Conservation (phyloP, 2,797 vertebrate genomes). For the Phrynocephalus vlangalii region DNA sequence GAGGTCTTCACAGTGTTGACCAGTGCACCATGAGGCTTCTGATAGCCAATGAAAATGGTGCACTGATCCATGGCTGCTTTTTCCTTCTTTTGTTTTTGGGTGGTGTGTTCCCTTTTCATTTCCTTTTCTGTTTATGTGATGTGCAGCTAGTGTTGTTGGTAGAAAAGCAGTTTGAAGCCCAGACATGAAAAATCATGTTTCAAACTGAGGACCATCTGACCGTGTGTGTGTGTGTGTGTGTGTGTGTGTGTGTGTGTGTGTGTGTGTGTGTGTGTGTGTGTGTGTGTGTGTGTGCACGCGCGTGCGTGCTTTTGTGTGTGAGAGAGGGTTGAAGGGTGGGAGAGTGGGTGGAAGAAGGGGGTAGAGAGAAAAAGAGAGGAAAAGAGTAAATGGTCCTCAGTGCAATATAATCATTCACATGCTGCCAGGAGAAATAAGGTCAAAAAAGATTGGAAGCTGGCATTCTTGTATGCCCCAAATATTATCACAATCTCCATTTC, state of each 20-base stretch:
- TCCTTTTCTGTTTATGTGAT: neutral
- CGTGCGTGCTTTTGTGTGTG: neutral
- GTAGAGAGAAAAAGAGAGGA: neutral
- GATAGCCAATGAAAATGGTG: too few species aligned
- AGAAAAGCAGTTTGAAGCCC: neutral
- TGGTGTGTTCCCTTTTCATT: neutral
- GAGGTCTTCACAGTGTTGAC: too few species aligned
- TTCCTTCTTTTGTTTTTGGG: too few species aligned
- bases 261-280: too few species aligned
- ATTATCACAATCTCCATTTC: constrained; percentile 3
- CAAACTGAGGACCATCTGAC: neutral
- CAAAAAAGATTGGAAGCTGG: constrained; percentile 16
- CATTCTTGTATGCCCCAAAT: neutral
- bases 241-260: too few species aligned
- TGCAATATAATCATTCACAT: neutral
- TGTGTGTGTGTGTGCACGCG: neutral
- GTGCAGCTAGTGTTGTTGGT: neutral
- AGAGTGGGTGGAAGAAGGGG: neutral
- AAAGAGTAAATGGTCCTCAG: neutral
- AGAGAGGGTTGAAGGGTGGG: neutral
- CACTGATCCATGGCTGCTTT: too few species aligned
- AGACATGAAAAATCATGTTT: neutral
- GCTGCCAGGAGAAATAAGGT: constrained; percentile 24
- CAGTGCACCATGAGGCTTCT: too few species aligned
- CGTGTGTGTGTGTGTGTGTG: too few species aligned